Evolutionary conservation across 1,140 invertebrate species (phyloP), one percentile per base, ranked within the genome.

Genomic region (Papilio machaon): DNA sequence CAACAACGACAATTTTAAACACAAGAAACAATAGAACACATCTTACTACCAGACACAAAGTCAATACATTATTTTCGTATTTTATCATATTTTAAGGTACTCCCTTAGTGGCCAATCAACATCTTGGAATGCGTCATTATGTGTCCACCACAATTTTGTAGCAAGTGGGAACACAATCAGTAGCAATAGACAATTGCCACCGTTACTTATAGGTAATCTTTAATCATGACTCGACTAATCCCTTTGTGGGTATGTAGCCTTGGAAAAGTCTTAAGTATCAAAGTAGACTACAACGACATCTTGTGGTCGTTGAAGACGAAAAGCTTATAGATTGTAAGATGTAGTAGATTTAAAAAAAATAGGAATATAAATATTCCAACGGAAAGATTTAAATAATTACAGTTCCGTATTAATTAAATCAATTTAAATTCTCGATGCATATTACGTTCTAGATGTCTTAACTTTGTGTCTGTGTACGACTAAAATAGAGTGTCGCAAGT

Each of bases 401-500:
- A 0, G 23, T 30, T 30, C 23, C 23, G 23, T 30, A 30, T 30
- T 43, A 43, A 43, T 43, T 7, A 7, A 2, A 43, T 7, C 38
- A 43, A 43, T 30, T 64, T 30, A 6, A 30, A 4, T 0, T 30
- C 6, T 64, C 60, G 23, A 64, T 19, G 1, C 9, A 30, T 35
- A 30, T 30, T 13, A 19, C 8, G 30, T 9, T 5, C 19, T 23
- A 35, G 60, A 8, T 30, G 23, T 64, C 13, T 64, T 13, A 23
- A 30, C 60, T 64, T 64, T 64, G 23, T 58, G 54, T 64, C 60
- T 64, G 0, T 64, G 23, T 15, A 30, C 60, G 60, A 35, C 60
- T 64, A 35, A 64, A 64, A 64, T 64, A 64, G 19, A 64, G 23
- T 64, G 60, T 64, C 54, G 17, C 23, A 64, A 64, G 60, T 64